Percentiles rank a stretch among this genome's conserved stretches.
Conservation (phyloP, 2,888 invertebrate species). For the Standfussiana lucernea region DNA sequence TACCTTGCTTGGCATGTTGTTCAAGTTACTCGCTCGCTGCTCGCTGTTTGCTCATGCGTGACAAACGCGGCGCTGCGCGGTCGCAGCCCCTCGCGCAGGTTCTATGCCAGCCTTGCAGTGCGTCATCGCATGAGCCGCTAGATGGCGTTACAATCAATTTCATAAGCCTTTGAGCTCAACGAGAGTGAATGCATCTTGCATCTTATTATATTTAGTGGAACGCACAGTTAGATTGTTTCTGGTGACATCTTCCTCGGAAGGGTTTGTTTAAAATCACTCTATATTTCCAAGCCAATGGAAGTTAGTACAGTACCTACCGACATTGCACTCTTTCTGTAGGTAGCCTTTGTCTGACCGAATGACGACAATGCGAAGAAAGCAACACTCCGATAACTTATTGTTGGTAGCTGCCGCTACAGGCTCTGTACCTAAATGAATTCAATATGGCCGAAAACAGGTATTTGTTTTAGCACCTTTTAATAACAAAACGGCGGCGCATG, state of each 20-base stretch:
- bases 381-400: constrained; percentile 17
- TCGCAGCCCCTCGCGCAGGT: constrained; percentile 67
- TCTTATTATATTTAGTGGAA: constrained; percentile 10
- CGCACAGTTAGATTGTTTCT: neutral
- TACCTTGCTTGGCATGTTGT: constrained; percentile 76
- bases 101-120: constrained; percentile 62
- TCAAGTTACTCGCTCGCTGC: constrained; percentile 75
- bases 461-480: constrained; percentile 47
- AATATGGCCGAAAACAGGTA: constrained; percentile 60
- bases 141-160: constrained; percentile 65
- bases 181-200: constrained; percentile 38
- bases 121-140: constrained; percentile 55
- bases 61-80: constrained; percentile 69
- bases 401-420: constrained; percentile 7
- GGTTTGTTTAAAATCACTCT: neutral
- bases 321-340: neutral
- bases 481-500: constrained; percentile 3
- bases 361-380: constrained; percentile 21
- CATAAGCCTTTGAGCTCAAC: constrained; percentile 36
- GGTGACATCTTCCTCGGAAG: neutral
- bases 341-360: neutral
- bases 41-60: constrained; percentile 78
- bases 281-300: neutral
- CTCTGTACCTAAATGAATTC: constrained; percentile 30
- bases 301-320: neutral